Conservation (phyloP, 2,113 vertebrate species). For the Ictidomys tridecemlineatus region DNA sequence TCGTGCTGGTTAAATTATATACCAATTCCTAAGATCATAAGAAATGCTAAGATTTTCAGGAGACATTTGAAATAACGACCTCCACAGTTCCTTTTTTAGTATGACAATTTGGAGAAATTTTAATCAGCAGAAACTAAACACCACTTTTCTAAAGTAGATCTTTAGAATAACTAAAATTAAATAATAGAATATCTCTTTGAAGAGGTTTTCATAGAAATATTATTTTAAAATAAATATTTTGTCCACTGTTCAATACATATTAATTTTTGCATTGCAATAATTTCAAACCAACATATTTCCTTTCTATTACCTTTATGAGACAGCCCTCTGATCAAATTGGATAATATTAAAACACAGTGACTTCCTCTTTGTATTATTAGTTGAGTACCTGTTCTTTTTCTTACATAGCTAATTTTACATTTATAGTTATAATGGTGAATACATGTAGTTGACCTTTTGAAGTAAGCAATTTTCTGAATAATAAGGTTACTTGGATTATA, state of each 20-base stretch:
- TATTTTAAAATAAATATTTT: slow-evolving; percentile 55
- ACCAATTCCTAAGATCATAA: slow-evolving; percentile 42
- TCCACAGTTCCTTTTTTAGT: slow-evolving; percentile 55
- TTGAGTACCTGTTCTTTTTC: neutral
- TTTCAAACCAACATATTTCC: slow-evolving; percentile 61
- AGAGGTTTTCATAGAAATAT: slow-evolving; percentile 7
- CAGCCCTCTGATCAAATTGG: slow-evolving; percentile 67
- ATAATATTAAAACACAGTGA: slow-evolving; percentile 66
- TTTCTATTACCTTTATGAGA: slow-evolving; percentile 36
- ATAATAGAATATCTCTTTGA: slow-evolving; percentile 2
- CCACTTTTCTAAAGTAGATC: slow-evolving; percentile 9
- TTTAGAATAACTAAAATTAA: slow-evolving; percentile 55
- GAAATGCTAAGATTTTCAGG: slow-evolving; percentile 69
- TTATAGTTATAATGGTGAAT: slow-evolving; percentile 21
- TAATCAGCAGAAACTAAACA: slow-evolving; percentile 52
- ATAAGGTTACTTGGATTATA: slow-evolving; percentile 44
- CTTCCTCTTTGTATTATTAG: slow-evolving; percentile 51
- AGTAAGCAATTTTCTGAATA: slow-evolving; percentile 58
- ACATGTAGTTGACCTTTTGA: slow-evolving; percentile 35
- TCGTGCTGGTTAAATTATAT: slow-evolving; percentile 64
- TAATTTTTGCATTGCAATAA: slow-evolving; percentile 52
- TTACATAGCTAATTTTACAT: slow-evolving; percentile 45
- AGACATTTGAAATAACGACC: slow-evolving; percentile 30
- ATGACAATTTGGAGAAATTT: slow-evolving; percentile 58
- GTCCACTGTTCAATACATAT: slow-evolving; percentile 13